Conservation (phyloP, 37 sponge, comb jelly and placozoan species). For the Sycon ciliatum region DNA sequence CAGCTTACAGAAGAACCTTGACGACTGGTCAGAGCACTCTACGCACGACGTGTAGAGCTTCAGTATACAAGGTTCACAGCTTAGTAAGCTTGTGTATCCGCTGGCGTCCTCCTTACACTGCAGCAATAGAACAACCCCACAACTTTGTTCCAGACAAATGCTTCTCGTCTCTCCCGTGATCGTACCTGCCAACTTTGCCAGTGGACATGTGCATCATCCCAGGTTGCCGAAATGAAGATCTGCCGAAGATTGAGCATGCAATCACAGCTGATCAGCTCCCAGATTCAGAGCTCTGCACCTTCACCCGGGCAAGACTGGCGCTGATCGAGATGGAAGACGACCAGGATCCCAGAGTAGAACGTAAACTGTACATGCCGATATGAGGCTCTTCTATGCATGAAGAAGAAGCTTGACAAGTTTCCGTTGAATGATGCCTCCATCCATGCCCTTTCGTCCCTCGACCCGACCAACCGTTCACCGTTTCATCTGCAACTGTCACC, state of each 20-base stretch:
- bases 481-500: no score
- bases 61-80: no score
- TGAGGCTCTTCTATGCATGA: slow-evolving; percentile 17
- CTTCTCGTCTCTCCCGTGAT: not conserved
- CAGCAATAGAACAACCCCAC: not conserved
- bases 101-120: no score
- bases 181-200: not conserved
- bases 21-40: no score
- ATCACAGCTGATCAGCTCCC: not conserved
- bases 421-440: slow-evolving; percentile 19
- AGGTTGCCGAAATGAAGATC: no score
- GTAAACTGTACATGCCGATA: slow-evolving; percentile 2
- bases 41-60: no score
- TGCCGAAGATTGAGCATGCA: no score
- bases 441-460: no score
- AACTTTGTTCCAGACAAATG: slow-evolving; percentile 11
- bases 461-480: no score
- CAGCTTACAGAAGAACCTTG: no score
- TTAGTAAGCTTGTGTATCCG: no score
- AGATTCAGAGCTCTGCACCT: slow-evolving; percentile 10
- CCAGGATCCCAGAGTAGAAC: slow-evolving; percentile 12
- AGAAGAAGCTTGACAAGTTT: slow-evolving; percentile 30
- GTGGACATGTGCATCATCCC: not conserved
- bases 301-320: slow-evolving; percentile 9
- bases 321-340: slow-evolving; percentile 13